phyloP scores from a whole-genome alignment of 2,113 vertebrate species.

The human region DNA sequence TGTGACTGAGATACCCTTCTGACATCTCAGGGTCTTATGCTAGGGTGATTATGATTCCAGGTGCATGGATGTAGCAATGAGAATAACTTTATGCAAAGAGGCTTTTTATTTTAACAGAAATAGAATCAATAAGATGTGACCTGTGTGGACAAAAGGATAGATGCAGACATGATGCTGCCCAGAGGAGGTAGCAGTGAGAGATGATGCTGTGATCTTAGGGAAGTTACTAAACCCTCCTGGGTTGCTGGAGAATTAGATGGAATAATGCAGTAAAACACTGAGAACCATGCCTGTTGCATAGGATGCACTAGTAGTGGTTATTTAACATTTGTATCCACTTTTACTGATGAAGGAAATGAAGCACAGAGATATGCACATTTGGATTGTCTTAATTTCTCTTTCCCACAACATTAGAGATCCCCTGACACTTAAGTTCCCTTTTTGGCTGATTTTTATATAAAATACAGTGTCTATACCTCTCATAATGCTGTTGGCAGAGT shows the following conservation, averaged over 20 bases:
- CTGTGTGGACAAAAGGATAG: not conserved
- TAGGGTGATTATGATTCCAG: not conserved
- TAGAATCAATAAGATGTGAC: not conserved
- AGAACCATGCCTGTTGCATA: not conserved
- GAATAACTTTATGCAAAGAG: not conserved
- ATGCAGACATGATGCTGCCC: too few relatives aligned
- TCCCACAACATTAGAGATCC: not conserved
- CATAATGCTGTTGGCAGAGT: not conserved
- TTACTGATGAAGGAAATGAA: not conserved
- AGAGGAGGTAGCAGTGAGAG: not conserved
- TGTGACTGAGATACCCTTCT: not conserved
- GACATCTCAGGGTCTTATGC: not conserved
- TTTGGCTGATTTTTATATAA: not conserved
- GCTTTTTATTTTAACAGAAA: not conserved
- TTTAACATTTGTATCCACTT: not conserved
- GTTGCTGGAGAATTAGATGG: not conserved
- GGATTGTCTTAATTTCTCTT: not conserved
- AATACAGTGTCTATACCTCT: not conserved
- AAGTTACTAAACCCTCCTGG: not conserved
- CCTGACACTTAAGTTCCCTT: not conserved
- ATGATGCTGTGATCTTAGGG: not conserved
- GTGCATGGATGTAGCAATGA: not conserved
- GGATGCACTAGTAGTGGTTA: not conserved
- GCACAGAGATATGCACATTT: not conserved
- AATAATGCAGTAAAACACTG: not conserved